These are phyloP conservation scores for Mallotus villosus DNA, from an alignment of 2,797 vertebrate species.

Conservation along the genomic window DNA sequence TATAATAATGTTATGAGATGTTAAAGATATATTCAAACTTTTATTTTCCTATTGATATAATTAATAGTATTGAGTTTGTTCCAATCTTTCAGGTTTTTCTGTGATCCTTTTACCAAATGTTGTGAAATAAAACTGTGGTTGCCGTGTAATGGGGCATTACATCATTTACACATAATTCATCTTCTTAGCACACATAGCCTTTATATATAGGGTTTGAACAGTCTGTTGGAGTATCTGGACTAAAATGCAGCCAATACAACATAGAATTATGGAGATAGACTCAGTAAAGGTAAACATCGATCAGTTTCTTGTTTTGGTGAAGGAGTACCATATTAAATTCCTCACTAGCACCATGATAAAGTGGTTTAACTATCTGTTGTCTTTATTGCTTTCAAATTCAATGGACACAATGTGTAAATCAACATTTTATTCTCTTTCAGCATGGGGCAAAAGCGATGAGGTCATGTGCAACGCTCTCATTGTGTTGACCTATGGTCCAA, in stretches of 20 bases:
- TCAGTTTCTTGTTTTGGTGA: background rate
- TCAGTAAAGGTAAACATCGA: background rate
- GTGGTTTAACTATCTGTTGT: background rate
- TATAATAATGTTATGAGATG: background rate
- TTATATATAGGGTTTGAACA: background rate
- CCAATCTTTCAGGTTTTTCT: too few species aligned
- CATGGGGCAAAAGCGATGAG: slow-evolving; percentile 55
- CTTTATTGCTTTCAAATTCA: slow-evolving; percentile 27
- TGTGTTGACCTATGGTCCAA: slow-evolving; percentile 37
- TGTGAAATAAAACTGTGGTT: too few species aligned
- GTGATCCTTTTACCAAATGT: too few species aligned
- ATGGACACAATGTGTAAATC: slow-evolving; percentile 46
- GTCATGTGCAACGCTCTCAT: slow-evolving; percentile 62
- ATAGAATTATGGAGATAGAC: background rate
- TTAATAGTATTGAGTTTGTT: too few species aligned
- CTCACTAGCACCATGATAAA: background rate
- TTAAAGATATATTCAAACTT: too few species aligned
- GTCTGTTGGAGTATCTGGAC: background rate
- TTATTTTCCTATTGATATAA: too few species aligned
- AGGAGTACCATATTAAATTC: background rate
- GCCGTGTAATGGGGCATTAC: too few species aligned
- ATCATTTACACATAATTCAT: background rate
- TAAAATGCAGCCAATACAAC: too few species aligned
- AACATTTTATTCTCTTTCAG: slow-evolving; percentile 51
- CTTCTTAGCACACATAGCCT: background rate